Percentiles rank a stretch among this genome's conserved stretches.
phyloP scores from a whole-genome alignment of 30 jellyfish, hydroid and myxozoan genomes.

The Haliclystus octoradiatus region DNA sequence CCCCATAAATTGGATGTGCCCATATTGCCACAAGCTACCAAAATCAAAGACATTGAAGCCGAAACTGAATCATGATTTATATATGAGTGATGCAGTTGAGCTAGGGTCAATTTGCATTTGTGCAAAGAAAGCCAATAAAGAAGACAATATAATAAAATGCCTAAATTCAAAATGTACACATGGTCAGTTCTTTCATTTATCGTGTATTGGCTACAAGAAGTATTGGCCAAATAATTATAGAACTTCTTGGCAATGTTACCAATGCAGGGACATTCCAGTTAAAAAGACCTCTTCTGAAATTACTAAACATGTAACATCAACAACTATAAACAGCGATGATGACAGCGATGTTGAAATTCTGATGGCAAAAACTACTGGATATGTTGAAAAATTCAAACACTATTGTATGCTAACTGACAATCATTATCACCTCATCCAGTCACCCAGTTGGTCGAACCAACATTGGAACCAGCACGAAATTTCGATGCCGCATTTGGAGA shows the following conservation, averaged over 20 bases:
- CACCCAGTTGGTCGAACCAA: conserved; percentile 37
- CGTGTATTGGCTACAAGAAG: conserved; percentile 33
- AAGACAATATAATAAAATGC: conserved; percentile 31
- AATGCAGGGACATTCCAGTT: conserved; percentile 36
- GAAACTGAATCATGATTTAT: too few species aligned
- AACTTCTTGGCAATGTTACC: conserved; percentile 42
- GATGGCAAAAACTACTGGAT: conserved; percentile 19
- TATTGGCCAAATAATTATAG: conserved; percentile 22
- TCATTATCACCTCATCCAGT: conserved; percentile 21
- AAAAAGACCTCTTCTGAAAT: too few species aligned
- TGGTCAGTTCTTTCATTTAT: conserved; percentile 26
- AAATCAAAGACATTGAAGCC: too few species aligned
- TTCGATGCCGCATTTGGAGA: conserved; percentile 18
- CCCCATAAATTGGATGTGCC: conserved; percentile 38
- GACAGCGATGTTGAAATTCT: conserved; percentile 13
- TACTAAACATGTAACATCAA: too few species aligned
- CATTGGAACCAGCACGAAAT: conserved; percentile 21
- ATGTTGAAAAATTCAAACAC: conserved; percentile 29
- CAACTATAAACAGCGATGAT: too few species aligned
- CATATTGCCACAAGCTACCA: conserved; percentile 39
- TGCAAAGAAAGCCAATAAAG: conserved; percentile 24
- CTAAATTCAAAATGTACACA: conserved; percentile 25
- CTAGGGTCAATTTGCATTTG: conserved; percentile 33
- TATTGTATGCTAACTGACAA: conserved; percentile 12
- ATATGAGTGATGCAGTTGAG: conserved; percentile 19